Evolutionary conservation across 2,113 vertebrate species (phyloP).

Genomic region (Salminus brasiliensis): DNA sequence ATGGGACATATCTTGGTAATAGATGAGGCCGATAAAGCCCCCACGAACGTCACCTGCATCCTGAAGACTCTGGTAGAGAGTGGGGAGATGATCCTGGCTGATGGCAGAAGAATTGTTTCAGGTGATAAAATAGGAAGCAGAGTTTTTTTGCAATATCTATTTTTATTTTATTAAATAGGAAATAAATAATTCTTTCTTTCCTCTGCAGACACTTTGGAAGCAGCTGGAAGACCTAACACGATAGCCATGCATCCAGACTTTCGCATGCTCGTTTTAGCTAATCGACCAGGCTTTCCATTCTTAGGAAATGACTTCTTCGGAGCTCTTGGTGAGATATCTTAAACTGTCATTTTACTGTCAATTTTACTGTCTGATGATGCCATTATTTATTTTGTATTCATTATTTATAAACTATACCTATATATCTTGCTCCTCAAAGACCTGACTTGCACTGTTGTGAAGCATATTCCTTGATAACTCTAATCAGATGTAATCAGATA

Average conservation of each 20-base stretch:
- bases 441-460: not conserved
- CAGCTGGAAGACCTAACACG: slow-evolving; percentile 76
- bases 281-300: slow-evolving; percentile 97
- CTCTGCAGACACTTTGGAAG: slow-evolving; percentile 77
- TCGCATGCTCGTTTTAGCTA: slow-evolving; percentile 95
- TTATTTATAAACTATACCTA: too few species aligned
- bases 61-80: slow-evolving; percentile 97
- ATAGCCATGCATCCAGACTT: slow-evolving; percentile 94
- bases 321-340: slow-evolving; percentile 82
- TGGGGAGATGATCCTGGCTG: slow-evolving; percentile 96
- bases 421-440: not conserved
- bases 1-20: slow-evolving; percentile 90
- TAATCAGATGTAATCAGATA: not conserved
- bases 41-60: slow-evolving; percentile 96
- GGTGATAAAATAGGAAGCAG: slow-evolving; percentile 67
- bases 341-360: not conserved
- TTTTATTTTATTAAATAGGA: not conserved
- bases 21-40: slow-evolving; percentile 97
- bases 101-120: slow-evolving; percentile 90
- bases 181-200: not conserved
- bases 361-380: not conserved
- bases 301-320: slow-evolving; percentile 98
- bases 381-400: not conserved
- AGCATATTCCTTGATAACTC: not conserved
- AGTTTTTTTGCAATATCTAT: not conserved